Conservation (phyloP, 2,113 vertebrate species). For the Pardalotus punctatus region DNA sequence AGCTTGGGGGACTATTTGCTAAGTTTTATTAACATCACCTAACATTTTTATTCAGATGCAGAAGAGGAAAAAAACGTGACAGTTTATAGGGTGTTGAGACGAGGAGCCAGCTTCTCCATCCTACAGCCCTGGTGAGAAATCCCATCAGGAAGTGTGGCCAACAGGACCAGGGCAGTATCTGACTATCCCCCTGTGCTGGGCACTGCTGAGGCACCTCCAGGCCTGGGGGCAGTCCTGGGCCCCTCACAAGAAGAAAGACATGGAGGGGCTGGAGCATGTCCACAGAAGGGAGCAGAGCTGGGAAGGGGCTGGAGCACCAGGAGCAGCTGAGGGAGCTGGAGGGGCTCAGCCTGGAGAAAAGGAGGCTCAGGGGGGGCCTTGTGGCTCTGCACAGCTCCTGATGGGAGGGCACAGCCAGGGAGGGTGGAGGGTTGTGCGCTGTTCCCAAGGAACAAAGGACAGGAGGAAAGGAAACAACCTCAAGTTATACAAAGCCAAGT, state of each 20-base stretch:
- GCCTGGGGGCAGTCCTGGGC: neutral
- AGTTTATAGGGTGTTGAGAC: neutral
- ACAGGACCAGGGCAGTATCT: neutral
- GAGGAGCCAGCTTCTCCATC: neutral
- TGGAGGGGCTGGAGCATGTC: rapidly evolving
- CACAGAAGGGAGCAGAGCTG: neutral
- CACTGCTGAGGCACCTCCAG: neutral
- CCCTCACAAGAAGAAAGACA: neutral
- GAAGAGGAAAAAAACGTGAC: neutral
- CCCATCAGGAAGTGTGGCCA: neutral
- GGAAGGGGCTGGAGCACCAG: neutral
- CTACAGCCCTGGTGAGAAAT: neutral
- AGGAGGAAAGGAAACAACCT: rapidly evolving
- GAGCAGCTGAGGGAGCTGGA: neutral
- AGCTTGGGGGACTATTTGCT: neutral
- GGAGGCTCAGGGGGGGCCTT: neutral
- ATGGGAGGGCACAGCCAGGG: neutral
- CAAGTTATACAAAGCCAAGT: neutral
- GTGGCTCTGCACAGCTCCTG: neutral
- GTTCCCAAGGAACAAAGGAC: neutral
- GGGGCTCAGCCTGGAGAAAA: neutral
- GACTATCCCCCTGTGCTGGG: neutral
- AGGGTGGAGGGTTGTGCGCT: rapidly evolving
- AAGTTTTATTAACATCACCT: neutral
- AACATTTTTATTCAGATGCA: neutral